Conservation (phyloP, 2,888 invertebrate species). For the Eupithecia vulgata region DNA sequence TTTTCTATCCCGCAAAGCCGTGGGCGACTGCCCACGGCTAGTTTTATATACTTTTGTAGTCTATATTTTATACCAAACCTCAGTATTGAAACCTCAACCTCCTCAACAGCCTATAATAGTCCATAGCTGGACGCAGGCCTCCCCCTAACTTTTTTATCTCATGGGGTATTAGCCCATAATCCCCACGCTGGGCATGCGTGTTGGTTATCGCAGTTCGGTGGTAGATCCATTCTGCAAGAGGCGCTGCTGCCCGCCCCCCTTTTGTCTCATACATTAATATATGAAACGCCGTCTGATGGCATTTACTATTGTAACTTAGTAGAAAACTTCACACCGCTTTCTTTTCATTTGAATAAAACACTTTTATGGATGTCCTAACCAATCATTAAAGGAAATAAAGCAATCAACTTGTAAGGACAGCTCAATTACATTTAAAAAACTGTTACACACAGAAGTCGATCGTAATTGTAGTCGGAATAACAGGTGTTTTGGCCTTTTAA, state of each 20-base stretch:
- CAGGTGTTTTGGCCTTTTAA: slow-evolving; percentile 19
- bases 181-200: no score
- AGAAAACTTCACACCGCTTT: slow-evolving; percentile 17
- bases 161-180: no score
- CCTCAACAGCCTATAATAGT: no score
- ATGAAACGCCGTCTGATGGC: background rate
- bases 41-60: background rate
- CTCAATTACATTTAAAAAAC: slow-evolving; percentile 55
- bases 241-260: no score
- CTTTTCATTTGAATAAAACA: slow-evolving; percentile 19
- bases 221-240: no score
- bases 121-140: no score
- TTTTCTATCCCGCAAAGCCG: background rate
- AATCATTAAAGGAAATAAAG: slow-evolving; percentile 56
- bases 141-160: no score
- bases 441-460: slow-evolving; percentile 42
- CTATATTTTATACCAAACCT: background rate
- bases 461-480: slow-evolving; percentile 19
- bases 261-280: background rate
- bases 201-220: no score
- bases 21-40: background rate
- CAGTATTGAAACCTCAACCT: background rate
- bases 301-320: background rate
- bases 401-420: slow-evolving; percentile 53
- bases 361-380: slow-evolving; percentile 26